Percentiles rank a stretch among this genome's conserved stretches.
Evolutionary conservation across 1,140 invertebrate species (phyloP).

Genomic region (Mercenaria mercenaria): DNA sequence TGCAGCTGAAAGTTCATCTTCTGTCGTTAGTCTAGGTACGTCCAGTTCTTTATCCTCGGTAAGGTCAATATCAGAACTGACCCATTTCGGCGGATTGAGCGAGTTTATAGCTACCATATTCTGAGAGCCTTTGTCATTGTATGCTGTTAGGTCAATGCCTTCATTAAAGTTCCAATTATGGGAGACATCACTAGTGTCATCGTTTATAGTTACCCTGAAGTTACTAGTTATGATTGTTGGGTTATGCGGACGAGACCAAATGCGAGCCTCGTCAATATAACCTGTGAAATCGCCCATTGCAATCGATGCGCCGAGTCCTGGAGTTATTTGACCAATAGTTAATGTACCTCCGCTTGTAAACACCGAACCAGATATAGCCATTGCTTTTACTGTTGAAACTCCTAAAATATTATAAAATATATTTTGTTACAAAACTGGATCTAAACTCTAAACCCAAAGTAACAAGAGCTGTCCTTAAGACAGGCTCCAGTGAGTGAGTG

Average conservation of each 20-base stretch:
- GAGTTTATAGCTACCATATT: constrained; percentile 61
- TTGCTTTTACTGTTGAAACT: constrained; percentile 55
- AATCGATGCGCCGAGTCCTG: constrained; percentile 19
- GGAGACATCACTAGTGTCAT: constrained; percentile 63
- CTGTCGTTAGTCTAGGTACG: constrained; percentile 17
- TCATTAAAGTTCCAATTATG: constrained; percentile 73
- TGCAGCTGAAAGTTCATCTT: constrained; percentile 13
- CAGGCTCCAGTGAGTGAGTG: too few relatives aligned
- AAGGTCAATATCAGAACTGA: constrained; percentile 63
- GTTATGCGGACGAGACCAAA: constrained; percentile 74
- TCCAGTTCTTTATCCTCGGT: neutral
- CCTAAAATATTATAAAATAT: constrained; percentile 44
- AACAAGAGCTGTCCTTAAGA: too few relatives aligned
- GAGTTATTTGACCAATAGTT: constrained; percentile 65
- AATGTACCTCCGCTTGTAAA: constrained; percentile 69
- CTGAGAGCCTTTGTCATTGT: constrained; percentile 32
- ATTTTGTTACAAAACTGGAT: too few relatives aligned
- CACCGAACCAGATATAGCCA: constrained; percentile 30
- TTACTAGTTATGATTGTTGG: constrained; percentile 64
- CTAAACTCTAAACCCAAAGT: too few relatives aligned
- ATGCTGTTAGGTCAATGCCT: constrained; percentile 59
- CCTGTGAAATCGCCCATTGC: constrained; percentile 67
- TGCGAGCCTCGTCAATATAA: constrained; percentile 70
- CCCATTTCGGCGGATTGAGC: constrained; percentile 67
- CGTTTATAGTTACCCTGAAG: constrained; percentile 53